A percentile compares a stretch with the other conserved stretches of the same genome.
Evolutionary conservation across 2,888 invertebrate species (phyloP).

Genomic region (Diarsia rubi): DNA sequence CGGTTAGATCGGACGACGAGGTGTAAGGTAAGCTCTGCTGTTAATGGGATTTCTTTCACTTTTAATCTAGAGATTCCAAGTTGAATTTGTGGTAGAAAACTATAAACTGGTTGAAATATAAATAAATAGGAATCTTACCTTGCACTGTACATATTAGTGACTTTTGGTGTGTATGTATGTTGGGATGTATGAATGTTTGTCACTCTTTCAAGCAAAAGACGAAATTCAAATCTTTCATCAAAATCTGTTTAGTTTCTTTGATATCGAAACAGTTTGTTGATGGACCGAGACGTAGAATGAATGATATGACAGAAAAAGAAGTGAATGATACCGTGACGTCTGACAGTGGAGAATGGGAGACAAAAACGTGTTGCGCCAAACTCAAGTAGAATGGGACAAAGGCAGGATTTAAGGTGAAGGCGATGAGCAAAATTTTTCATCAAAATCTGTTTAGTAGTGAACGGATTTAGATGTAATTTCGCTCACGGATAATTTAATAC

Average conservation of each 20-base stretch:
- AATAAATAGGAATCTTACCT: neutral
- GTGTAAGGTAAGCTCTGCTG: slow-evolving; percentile 11
- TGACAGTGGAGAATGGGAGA: too few species aligned
- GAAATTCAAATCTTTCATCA: too few species aligned
- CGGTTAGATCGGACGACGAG: slow-evolving; percentile 3
- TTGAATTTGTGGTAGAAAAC: neutral
- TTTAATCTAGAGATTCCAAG: slow-evolving; percentile 2
- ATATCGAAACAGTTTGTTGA: too few species aligned
- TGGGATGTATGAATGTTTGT: neutral
- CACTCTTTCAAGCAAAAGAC: neutral
- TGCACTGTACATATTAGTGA: neutral
- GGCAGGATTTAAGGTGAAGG: too few species aligned
- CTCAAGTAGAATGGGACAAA: too few species aligned
- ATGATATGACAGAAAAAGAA: too few species aligned
- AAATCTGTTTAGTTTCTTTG: too few species aligned
- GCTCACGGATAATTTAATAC: neutral
- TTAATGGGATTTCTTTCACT: slow-evolving; percentile 47
- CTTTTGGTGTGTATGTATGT: neutral
- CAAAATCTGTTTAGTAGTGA: neutral
- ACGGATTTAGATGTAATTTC: neutral
- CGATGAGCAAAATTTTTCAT: too few species aligned
- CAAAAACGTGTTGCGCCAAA: too few species aligned
- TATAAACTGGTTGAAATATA: neutral
- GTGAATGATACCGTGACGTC: too few species aligned
- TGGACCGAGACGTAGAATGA: too few species aligned